Evolutionary conservation across 2,888 invertebrate genomes (phyloP).

Genomic region (Hermaeophaga mercurialis): DNA sequence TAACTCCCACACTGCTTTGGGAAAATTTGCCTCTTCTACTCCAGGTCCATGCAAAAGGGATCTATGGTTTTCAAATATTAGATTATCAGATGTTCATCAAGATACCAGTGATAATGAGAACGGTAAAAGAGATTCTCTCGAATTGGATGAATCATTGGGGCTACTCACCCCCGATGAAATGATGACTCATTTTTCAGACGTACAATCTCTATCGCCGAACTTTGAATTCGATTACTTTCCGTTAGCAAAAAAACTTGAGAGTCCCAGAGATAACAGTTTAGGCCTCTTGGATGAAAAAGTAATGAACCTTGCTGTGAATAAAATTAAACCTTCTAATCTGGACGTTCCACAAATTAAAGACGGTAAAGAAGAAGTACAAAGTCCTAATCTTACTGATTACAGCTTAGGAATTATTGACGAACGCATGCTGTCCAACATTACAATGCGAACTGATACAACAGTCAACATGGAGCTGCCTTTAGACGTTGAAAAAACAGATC

Average conservation of each 20-base stretch:
- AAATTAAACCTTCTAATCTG: slow-evolving; percentile 10
- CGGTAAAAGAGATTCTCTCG: slow-evolving; percentile 78
- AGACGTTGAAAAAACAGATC: slow-evolving; percentile 55
- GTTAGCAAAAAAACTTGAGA: slow-evolving; percentile 26
- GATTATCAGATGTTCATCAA: slow-evolving; percentile 7
- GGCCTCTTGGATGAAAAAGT: slow-evolving; percentile 22
- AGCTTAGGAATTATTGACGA: slow-evolving; percentile 61
- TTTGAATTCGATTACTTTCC: slow-evolving; percentile 33
- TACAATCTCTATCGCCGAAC: slow-evolving; percentile 34
- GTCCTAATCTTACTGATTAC: slow-evolving; percentile 50
- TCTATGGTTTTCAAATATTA: not conserved
- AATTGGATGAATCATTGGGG: slow-evolving; percentile 80
- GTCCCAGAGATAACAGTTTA: slow-evolving; percentile 28
- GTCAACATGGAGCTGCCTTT: slow-evolving; percentile 63
- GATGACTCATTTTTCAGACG: slow-evolving; percentile 56
- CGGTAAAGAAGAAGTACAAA: slow-evolving; percentile 43
- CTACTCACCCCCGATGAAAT: slow-evolving; percentile 90
- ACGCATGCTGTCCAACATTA: slow-evolving; percentile 62
- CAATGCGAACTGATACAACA: slow-evolving; percentile 63
- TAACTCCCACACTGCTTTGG: slow-evolving; percentile 18
- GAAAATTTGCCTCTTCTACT: slow-evolving; percentile 34
- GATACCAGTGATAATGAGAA: slow-evolving; percentile 31
- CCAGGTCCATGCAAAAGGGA: slow-evolving; percentile 4
- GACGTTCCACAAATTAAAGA: slow-evolving; percentile 26
- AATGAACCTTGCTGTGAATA: slow-evolving; percentile 16